Conservation (phyloP, 2,888 invertebrate genomes). For the Epinotia demarniana region DNA sequence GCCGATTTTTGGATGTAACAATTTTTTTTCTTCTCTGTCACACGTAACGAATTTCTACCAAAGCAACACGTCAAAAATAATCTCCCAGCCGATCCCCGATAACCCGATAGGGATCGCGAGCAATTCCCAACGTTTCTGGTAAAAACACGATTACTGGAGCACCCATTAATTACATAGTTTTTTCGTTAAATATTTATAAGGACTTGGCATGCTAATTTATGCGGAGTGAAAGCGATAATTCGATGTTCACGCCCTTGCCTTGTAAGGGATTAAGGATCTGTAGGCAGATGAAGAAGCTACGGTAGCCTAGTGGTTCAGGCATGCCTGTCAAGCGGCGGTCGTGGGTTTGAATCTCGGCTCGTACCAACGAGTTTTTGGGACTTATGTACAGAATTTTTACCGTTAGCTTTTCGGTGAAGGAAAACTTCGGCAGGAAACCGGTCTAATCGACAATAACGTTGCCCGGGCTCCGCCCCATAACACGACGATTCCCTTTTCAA, state of each 20-base stretch:
- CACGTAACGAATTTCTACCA: slow-evolving; percentile 52
- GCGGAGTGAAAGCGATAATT: slow-evolving; percentile 78
- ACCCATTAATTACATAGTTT: slow-evolving; percentile 65
- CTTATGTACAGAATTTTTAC: too few relatives aligned
- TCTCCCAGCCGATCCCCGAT: slow-evolving; percentile 60
- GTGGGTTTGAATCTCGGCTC: too few relatives aligned
- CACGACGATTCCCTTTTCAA: too few relatives aligned
- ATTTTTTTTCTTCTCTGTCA: too few relatives aligned
- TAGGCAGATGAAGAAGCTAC: slow-evolving; percentile 9
- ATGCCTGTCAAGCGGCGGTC: too few relatives aligned
- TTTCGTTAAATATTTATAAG: slow-evolving; percentile 64
- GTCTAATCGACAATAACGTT: too few relatives aligned
- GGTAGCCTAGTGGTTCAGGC: too few relatives aligned
- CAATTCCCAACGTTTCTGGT: slow-evolving; percentile 64
- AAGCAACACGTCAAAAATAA: slow-evolving; percentile 58
- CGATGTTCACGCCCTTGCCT: slow-evolving; percentile 47
- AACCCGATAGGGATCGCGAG: slow-evolving; percentile 60
- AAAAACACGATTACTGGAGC: slow-evolving; percentile 62
- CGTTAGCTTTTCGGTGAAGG: too few relatives aligned
- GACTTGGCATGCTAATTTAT: slow-evolving; percentile 71
- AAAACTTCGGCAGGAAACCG: too few relatives aligned
- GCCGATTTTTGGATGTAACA: neutral
- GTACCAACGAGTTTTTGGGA: too few relatives aligned
- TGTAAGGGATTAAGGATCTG: slow-evolving; percentile 35
- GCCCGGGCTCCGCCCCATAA: too few relatives aligned